Percentiles rank a stretch among this genome's conserved stretches.
Evolutionary conservation across 2,888 invertebrate species (phyloP).

Genomic region (Synanthedon andrenaeformis): DNA sequence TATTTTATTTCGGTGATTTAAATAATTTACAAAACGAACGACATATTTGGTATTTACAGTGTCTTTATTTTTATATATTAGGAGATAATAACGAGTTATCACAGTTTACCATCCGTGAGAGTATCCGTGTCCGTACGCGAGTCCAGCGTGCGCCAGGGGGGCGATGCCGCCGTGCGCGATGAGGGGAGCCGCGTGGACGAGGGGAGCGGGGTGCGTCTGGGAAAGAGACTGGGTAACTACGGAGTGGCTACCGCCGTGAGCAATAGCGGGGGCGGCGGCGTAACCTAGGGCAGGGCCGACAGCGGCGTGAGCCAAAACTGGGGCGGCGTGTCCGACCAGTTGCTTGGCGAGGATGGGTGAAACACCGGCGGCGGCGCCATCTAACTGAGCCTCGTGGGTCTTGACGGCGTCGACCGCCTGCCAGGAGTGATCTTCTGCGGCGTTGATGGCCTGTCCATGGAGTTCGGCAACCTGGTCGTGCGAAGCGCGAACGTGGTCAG

Average conservation of each 20-base stretch:
- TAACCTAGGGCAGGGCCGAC: conserved; percentile 10
- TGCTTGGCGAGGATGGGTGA: conserved; percentile 59
- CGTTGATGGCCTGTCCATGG: conserved; percentile 59
- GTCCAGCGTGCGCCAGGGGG: conserved; percentile 11
- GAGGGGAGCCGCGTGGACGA: conserved; percentile 29
- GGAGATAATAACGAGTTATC: conserved; percentile 22
- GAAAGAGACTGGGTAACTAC: conserved; percentile 45
- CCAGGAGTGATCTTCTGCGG: conserved; percentile 62
- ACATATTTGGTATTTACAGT: conserved; percentile 43
- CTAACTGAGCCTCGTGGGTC: conserved; percentile 53
- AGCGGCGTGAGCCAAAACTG: conserved; percentile 7
- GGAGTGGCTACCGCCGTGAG: conserved; percentile 24
- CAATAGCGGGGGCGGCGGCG: conserved; percentile 9
- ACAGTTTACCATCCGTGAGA: conserved; percentile 60
- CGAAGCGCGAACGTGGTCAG: conserved; percentile 58
- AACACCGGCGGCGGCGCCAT: conserved; percentile 59
- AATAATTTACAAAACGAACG: conserved; percentile 54
- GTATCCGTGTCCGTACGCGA: conserved; percentile 13
- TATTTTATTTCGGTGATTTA: conserved; percentile 11
- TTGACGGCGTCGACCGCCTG: conserved; percentile 57
- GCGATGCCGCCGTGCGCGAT: conserved; percentile 14
- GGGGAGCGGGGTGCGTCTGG: conserved; percentile 50
- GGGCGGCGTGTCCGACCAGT: conserved; percentile 33
- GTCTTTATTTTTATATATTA: conserved; percentile 2
- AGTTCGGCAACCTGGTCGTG: conserved; percentile 43